Evolutionary conservation across 2,797 vertebrate genomes (phyloP).

Genomic region (Monodelphis domestica): DNA sequence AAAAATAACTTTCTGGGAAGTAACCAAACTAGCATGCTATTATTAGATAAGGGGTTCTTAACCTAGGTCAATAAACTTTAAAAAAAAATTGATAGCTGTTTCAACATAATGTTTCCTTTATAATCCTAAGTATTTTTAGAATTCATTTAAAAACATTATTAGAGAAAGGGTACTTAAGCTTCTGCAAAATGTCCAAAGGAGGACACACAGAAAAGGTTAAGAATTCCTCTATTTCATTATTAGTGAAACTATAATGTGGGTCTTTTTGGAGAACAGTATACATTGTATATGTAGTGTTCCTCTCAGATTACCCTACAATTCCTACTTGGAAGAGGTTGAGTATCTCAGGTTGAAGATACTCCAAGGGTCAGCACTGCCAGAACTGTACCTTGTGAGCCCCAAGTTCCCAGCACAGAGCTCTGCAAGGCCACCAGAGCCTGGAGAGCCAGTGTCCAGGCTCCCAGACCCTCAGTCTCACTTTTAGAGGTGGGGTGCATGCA

Average conservation of each 20-base stretch:
- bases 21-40: not conserved
- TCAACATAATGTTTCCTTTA: not conserved
- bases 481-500: not conserved
- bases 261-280: not conserved
- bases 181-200: not conserved
- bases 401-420: too few relatives aligned
- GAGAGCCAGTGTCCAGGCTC: not conserved
- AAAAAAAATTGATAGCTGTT: too few relatives aligned
- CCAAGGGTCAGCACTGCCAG: not conserved
- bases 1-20: too few relatives aligned
- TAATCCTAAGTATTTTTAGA: not conserved
- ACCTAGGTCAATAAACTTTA: too few relatives aligned
- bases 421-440: too few relatives aligned
- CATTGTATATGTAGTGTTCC: not conserved
- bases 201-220: not conserved
- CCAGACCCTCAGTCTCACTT: accelerated
- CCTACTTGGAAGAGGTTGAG: not conserved
- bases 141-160: not conserved
- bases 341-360: not conserved
- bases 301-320: not conserved
- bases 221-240: not conserved
- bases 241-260: not conserved
- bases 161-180: not conserved
- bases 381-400: not conserved
- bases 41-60: not conserved